Evolutionary conservation across 2,888 invertebrate genomes (phyloP).

Genomic region (Leistus spinibarbis): DNA sequence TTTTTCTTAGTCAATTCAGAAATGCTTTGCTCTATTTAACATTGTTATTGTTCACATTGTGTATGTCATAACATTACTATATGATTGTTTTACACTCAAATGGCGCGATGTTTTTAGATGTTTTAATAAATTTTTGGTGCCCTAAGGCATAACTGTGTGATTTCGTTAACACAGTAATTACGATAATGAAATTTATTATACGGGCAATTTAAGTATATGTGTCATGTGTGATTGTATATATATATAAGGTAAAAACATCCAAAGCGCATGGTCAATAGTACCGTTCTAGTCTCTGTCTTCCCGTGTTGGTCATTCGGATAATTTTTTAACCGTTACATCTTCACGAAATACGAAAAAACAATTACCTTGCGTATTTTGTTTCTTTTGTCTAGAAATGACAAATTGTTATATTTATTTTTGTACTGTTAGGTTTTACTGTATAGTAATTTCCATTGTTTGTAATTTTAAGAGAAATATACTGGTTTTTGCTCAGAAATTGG

Average conservation of each 20-base stretch:
- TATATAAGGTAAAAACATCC: background rate
- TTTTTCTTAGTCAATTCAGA: background rate
- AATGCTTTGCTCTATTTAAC: background rate
- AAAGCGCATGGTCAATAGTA: background rate
- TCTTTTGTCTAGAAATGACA: background rate
- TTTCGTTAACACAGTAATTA: too few relatives aligned
- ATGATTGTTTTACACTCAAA: too few relatives aligned
- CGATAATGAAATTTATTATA: too few relatives aligned
- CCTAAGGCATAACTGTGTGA: too few relatives aligned
- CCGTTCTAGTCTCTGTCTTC: background rate
- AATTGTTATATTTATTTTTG: background rate
- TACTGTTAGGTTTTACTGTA: background rate
- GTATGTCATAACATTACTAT: background rate
- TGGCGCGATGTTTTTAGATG: too few relatives aligned
- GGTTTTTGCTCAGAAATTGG: background rate
- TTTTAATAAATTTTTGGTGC: too few relatives aligned
- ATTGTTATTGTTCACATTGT: background rate
- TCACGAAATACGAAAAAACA: background rate
- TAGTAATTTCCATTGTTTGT: background rate
- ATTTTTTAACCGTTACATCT: background rate
- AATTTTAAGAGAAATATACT: background rate
- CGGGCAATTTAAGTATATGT: too few relatives aligned
- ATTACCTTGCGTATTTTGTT: background rate
- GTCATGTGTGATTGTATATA: too few relatives aligned
- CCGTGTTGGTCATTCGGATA: background rate